Evolutionary conservation across 92 coral and sea anemone species (phyloP), one percentile per base, ranked within the genome.

Genomic region (Ricordea florida): DNA sequence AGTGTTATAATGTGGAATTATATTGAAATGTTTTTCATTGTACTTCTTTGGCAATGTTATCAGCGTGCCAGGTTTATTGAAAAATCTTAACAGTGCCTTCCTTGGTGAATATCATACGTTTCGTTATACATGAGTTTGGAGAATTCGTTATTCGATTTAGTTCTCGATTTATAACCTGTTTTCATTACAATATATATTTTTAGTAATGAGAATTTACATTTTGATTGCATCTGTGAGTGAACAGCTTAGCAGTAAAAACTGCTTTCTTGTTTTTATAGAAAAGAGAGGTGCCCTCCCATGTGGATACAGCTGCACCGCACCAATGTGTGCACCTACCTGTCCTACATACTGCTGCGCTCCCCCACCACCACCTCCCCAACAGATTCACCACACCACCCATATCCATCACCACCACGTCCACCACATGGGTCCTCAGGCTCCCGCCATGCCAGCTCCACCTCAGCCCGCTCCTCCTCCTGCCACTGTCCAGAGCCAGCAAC

Each of bases 261-360:
- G 13, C 3, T 2, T 44, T 11, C 15, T 31, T 43, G 6, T 44
- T 13, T 14, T 45, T 17, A 31, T 52, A 93, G 97, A 87, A 74
- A 93, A 93, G 76, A 81, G 98, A 87, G 92, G 92, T 56, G 97
- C 98, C 29, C 80, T 82, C 41, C 98, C 98, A 6, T 93, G 98
- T 69, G 98, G 98, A 50, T 90, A 84, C 70, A 62, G 72, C 6
- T 93, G 98, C 62, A 79, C 87, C 16, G 62, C 88, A 2, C 75
- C 90, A 13, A 43, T 64, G 66, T 94, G 98, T 74, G 93, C 98
- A 13, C 97, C 93, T 20, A 57, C 80, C 10, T 94, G 98, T 70
- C 77, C 85, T 46, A 66, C 78, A 5, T 44, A 53, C 16, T 93
- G 98, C 20, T 94, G 98, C 41, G 40, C 65, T 5, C 89, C 91